Conservation (phyloP, 2,113 vertebrate species). For the Hemicordylus capensis region DNA sequence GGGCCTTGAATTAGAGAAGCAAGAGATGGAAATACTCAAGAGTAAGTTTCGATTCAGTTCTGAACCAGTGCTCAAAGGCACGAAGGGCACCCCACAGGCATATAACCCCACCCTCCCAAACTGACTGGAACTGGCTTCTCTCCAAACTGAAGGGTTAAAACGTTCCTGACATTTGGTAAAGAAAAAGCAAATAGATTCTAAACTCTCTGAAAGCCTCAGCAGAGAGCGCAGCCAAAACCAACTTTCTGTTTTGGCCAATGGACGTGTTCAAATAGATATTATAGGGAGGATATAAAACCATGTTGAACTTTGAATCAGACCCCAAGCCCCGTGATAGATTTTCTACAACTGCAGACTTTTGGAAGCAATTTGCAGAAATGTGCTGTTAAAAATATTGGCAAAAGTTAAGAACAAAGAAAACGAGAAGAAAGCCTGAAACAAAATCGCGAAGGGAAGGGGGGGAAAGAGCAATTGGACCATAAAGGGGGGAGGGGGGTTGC, state of each 20-base stretch:
- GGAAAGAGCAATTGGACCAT: conserved; percentile 16
- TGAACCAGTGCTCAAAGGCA: background rate
- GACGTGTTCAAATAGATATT: conserved; percentile 28
- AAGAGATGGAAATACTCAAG: conserved; percentile 3
- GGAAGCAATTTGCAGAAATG: conserved; percentile 41
- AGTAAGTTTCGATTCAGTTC: background rate
- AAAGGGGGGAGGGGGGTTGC: background rate
- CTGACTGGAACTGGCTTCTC: background rate
- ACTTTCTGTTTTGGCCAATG: conserved; percentile 13
- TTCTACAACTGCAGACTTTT: conserved; percentile 35
- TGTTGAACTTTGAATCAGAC: conserved; percentile 32
- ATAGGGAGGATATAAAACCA: conserved; percentile 35
- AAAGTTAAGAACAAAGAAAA: conserved; percentile 42
- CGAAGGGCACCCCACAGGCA: background rate
- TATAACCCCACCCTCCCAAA: background rate
- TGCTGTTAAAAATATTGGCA: conserved; percentile 35
- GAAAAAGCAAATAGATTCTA: conserved; percentile 16
- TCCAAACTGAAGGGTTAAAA: background rate
- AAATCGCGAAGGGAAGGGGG: conserved; percentile 5
- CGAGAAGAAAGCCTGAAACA: conserved; percentile 30
- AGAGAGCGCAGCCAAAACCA: conserved; percentile 20
- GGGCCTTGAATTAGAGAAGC: background rate
- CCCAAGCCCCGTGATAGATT: conserved; percentile 1
- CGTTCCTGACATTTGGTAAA: conserved; percentile 13
- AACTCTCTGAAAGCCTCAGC: conserved; percentile 13